Evolutionary conservation across 2,113 vertebrate genomes (phyloP).

Genomic region (Neolamprologus modestus): DNA sequence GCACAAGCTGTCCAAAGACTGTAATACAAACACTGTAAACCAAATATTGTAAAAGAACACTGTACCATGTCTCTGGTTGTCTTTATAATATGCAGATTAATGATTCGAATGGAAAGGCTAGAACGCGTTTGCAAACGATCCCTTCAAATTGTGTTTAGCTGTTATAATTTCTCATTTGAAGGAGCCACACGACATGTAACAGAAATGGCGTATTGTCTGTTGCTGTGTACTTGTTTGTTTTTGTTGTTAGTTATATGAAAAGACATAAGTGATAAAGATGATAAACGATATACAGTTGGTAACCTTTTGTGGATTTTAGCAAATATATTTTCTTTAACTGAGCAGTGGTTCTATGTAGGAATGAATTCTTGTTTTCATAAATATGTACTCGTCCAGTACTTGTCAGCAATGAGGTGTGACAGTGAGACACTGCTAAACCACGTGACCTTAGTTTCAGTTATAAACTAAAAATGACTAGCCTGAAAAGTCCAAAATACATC

Average conservation of each 20-base stretch:
- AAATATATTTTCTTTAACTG: not conserved
- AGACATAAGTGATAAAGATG: not conserved
- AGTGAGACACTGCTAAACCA: not conserved
- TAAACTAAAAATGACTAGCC: no score
- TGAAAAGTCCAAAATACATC: not conserved
- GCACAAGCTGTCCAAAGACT: not conserved
- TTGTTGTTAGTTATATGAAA: not conserved
- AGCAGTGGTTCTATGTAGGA: not conserved
- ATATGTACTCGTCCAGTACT: rapidly evolving
- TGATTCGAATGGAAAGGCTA: not conserved
- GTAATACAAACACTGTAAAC: not conserved
- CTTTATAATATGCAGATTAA: not conserved
- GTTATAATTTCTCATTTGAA: not conserved
- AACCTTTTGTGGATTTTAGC: not conserved
- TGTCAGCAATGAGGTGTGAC: not conserved
- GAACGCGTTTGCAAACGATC: not conserved
- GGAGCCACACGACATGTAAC: not conserved
- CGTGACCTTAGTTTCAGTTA: not conserved
- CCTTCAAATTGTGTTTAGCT: not conserved
- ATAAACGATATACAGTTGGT: not conserved
- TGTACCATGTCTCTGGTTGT: not conserved
- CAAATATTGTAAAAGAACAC: not conserved
- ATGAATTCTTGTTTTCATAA: not conserved
- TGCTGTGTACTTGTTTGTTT: not conserved
- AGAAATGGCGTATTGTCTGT: not conserved